A percentile compares a stretch with the other conserved stretches of the same genome.
Evolutionary conservation across 2,113 vertebrate species (phyloP).

Genomic region (Elaphurus davidianus): DNA sequence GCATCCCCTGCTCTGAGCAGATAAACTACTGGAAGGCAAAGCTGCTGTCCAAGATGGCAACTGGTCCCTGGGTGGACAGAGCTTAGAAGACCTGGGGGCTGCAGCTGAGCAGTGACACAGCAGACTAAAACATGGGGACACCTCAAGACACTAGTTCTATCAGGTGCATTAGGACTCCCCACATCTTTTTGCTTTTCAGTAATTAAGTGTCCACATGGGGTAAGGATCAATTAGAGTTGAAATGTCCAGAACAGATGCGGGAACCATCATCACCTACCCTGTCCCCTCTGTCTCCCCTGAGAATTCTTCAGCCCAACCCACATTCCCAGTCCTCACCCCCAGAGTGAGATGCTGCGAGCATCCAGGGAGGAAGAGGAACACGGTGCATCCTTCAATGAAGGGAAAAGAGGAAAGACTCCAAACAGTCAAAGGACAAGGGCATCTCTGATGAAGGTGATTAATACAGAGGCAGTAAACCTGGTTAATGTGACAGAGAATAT

Average conservation of each 20-base stretch:
- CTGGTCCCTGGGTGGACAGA: background rate
- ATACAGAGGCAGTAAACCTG: background rate
- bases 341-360: background rate
- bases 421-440: background rate
- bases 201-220: background rate
- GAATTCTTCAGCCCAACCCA: background rate
- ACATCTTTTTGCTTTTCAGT: background rate
- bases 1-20: background rate
- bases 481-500: background rate
- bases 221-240: background rate
- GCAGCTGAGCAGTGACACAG: background rate
- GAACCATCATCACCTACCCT: background rate
- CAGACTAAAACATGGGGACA: background rate
- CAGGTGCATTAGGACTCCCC: background rate
- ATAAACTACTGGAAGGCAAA: background rate
- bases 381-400: background rate
- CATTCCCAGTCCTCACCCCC: background rate
- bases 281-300: background rate
- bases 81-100: background rate
- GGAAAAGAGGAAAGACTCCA: background rate
- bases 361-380: background rate
- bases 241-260: background rate
- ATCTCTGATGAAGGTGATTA: background rate
- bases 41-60: background rate
- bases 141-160: background rate